These are phyloP conservation scores for Phallusia fumigata DNA, from an alignment of 23 tunicate species.

Conservation along the genomic window DNA sequence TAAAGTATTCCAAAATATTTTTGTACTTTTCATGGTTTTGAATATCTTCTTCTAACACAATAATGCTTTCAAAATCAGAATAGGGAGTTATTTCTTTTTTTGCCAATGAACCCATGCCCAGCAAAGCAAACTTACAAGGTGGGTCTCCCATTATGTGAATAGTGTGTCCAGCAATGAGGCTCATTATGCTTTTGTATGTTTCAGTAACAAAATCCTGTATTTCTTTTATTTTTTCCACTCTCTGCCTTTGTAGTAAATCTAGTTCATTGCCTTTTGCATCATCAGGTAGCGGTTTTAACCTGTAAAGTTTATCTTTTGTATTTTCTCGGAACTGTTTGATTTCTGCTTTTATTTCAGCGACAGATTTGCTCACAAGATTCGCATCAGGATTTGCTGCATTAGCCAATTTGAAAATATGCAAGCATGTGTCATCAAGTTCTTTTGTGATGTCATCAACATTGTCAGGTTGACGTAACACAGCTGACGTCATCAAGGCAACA, in stretches of 20 bases:
- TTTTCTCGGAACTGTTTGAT: not conserved
- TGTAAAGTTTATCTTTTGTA: not conserved
- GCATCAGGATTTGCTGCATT: not conserved
- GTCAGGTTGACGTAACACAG: too few relatives aligned
- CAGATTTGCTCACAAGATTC: not conserved
- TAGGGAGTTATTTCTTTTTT: not conserved
- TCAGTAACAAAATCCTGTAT: not conserved
- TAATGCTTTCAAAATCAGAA: slow-evolving; percentile 42
- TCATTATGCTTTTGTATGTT: slow-evolving; percentile 10
- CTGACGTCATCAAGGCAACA: too few relatives aligned
- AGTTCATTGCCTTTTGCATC: not conserved
- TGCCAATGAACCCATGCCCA: slow-evolving; percentile 50
- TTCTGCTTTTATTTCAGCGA: not conserved
- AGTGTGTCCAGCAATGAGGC: not conserved
- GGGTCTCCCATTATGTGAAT: slow-evolving; percentile 16
- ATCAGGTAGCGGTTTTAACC: too few relatives aligned
- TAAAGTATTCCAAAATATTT: slow-evolving; percentile 28
- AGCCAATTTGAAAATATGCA: not conserved
- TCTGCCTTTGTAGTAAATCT: not conserved
- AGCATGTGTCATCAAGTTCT: not conserved
- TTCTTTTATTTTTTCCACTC: not conserved
- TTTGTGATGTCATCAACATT: too few relatives aligned
- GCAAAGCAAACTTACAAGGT: slow-evolving; percentile 33
- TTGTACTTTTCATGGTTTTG: not conserved
- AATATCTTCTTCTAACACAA: slow-evolving; percentile 27